Conservation (phyloP, 2,113 vertebrate species). For the Charadrius vociferus region DNA sequence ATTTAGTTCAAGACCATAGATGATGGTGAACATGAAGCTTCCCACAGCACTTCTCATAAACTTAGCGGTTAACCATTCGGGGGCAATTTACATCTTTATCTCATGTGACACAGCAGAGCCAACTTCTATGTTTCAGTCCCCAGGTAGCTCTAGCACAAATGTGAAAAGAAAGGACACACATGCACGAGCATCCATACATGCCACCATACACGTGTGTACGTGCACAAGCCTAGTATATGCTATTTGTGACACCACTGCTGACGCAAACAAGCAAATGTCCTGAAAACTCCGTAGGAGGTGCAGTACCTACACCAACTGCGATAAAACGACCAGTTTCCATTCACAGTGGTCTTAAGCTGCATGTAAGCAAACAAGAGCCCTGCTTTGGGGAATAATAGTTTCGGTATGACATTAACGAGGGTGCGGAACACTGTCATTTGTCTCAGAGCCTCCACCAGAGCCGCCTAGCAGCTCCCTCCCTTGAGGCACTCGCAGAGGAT, state of each 20-base stretch:
- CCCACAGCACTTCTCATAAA: not conserved
- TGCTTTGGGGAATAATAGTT: not conserved
- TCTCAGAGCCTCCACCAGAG: not conserved
- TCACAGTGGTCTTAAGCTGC: not conserved
- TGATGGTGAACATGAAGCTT: not conserved
- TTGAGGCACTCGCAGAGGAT: not conserved
- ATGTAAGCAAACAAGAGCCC: not conserved
- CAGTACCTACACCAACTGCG: not conserved
- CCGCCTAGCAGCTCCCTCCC: fast-evolving
- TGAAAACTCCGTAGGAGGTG: not conserved
- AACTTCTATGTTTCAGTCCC: not conserved
- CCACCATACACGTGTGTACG: fast-evolving
- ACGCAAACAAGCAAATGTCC: not conserved
- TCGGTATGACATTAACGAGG: fast-evolving
- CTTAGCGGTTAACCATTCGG: not conserved
- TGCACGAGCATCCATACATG: fast-evolving
- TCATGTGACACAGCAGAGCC: fast-evolving
- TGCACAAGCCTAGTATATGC: not conserved
- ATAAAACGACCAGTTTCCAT: not conserved
- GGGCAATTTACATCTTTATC: not conserved
- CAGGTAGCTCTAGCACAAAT: not conserved
- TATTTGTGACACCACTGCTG: not conserved
- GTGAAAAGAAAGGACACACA: not conserved
- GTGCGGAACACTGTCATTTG: not conserved
- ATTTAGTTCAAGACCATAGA: not conserved